Percentiles rank a stretch among this genome's conserved stretches.
These are phyloP conservation scores for Chouioia cunea DNA, from an alignment of 2,888 invertebrate species.

Conservation along the genomic window DNA sequence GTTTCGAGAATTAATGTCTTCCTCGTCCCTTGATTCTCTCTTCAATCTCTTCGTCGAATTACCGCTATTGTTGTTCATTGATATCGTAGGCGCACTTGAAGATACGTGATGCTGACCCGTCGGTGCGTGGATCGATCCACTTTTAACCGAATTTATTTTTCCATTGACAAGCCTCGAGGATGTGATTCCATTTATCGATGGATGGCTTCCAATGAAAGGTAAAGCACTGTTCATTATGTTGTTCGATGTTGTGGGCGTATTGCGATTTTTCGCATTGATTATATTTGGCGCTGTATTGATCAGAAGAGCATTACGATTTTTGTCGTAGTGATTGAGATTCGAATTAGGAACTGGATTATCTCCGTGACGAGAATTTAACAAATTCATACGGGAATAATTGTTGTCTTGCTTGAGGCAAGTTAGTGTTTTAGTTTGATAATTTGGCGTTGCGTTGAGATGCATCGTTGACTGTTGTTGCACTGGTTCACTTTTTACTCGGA, in stretches of 20 bases:
- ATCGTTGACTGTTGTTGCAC: background rate
- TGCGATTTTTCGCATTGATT: conserved; percentile 19
- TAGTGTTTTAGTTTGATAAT: conserved; percentile 62
- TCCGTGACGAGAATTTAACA: conserved; percentile 1
- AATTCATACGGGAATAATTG: conserved; percentile 33
- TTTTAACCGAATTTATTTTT: conserved; percentile 31
- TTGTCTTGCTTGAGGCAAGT: conserved; percentile 55
- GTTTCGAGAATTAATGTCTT: conserved; percentile 49
- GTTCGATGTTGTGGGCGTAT: background rate
- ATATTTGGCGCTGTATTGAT: conserved; percentile 74
- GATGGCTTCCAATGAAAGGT: conserved; percentile 23
- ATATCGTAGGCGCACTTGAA: conserved; percentile 21
- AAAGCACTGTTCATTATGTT: too few relatives aligned
- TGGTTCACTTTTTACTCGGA: conserved; percentile 38
- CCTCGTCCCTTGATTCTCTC: conserved; percentile 52
- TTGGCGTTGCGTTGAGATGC: conserved; percentile 32
- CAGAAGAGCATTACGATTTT: conserved; percentile 76
- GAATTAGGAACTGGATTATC: conserved; percentile 3
- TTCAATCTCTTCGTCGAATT: conserved; percentile 48
- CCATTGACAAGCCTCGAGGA: conserved; percentile 47
- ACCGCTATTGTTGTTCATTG: conserved; percentile 16
- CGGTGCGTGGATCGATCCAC: conserved; percentile 41
- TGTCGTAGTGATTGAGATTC: conserved; percentile 68
- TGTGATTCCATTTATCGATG: conserved; percentile 38
- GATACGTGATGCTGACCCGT: conserved; percentile 40